A percentile compares a stretch with the other conserved stretches of the same genome.
These are phyloP conservation scores for Hypomesus transpacificus DNA, from an alignment of 2,113 vertebrate species.

Conservation along the genomic window DNA sequence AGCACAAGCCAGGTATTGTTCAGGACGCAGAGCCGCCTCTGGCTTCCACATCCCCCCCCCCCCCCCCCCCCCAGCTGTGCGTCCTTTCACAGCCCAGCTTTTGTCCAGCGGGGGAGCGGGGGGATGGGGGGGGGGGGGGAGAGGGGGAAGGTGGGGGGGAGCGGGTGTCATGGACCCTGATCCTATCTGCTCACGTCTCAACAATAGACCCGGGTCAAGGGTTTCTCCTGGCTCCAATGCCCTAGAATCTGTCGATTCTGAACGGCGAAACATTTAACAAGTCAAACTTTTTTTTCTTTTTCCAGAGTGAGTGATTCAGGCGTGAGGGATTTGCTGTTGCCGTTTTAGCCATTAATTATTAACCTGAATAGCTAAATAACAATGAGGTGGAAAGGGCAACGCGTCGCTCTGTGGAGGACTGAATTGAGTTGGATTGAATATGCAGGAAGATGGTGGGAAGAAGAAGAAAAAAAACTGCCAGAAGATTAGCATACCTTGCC, in stretches of 20 bases:
- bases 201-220: conserved; percentile 58
- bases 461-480: not conserved
- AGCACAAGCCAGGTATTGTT: conserved; percentile 71
- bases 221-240: conserved; percentile 40
- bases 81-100: conserved; percentile 40
- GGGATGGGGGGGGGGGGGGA: conserved; percentile 29
- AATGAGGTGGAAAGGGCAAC: conserved; percentile 28
- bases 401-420: conserved; percentile 27
- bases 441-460: conserved; percentile 19
- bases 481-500: conserved; percentile 18
- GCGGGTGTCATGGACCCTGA: conserved; percentile 49
- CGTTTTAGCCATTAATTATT: conserved; percentile 38
- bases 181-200: conserved; percentile 53
- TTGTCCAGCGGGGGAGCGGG: conserved; percentile 20
- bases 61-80: conserved; percentile 21
- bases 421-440: conserved; percentile 19
- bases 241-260: conserved; percentile 25
- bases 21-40: conserved; percentile 52
- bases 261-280: conserved; percentile 25
- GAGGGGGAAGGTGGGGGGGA: conserved; percentile 27
- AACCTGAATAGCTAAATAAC: conserved; percentile 45
- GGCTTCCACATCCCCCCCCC: conserved; percentile 21
- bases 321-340: conserved; percentile 17
- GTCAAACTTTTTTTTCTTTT: conserved; percentile 40
- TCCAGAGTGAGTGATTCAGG: conserved; percentile 20